Evolutionary conservation across 35 echinoderm and acorn worm species (phyloP).

Genomic region (Eucidaris tribuloides): DNA sequence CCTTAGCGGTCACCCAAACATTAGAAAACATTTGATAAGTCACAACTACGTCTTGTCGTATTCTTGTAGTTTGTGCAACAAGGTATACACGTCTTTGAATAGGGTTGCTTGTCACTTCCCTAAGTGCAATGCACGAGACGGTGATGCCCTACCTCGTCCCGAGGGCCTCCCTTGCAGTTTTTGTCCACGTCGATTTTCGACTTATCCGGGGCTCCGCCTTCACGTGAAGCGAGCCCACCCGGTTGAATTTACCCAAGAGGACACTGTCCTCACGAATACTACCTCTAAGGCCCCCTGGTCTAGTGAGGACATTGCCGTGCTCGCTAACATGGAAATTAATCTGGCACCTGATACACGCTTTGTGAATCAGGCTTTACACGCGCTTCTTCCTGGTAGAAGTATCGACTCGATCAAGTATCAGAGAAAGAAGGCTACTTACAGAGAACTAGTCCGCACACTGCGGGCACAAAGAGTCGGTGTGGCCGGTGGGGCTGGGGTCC

Average conservation of each 20-base stretch:
- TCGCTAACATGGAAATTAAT: neutral
- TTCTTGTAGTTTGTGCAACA: too few relatives aligned
- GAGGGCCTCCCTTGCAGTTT: neutral
- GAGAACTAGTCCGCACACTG: neutral
- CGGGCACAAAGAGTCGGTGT: neutral
- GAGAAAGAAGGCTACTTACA: neutral
- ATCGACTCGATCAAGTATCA: neutral
- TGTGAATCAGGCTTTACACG: neutral
- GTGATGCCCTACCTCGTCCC: neutral
- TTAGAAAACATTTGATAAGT: too few relatives aligned
- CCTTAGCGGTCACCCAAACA: too few relatives aligned
- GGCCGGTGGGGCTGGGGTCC: too few relatives aligned
- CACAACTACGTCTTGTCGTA: too few relatives aligned
- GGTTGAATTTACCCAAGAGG: neutral
- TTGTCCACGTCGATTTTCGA: neutral
- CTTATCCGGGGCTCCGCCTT: neutral
- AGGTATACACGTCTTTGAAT: too few relatives aligned
- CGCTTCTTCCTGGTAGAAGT: neutral
- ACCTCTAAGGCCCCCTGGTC: neutral
- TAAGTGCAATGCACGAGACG: neutral
- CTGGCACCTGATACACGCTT: neutral
- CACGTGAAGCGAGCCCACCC: neutral
- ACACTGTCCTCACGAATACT: neutral
- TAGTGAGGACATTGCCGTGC: neutral
- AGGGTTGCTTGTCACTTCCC: neutral